Evolutionary conservation across 2,113 vertebrate species (phyloP).

Genomic region (Hemibagrus wyckioides): DNA sequence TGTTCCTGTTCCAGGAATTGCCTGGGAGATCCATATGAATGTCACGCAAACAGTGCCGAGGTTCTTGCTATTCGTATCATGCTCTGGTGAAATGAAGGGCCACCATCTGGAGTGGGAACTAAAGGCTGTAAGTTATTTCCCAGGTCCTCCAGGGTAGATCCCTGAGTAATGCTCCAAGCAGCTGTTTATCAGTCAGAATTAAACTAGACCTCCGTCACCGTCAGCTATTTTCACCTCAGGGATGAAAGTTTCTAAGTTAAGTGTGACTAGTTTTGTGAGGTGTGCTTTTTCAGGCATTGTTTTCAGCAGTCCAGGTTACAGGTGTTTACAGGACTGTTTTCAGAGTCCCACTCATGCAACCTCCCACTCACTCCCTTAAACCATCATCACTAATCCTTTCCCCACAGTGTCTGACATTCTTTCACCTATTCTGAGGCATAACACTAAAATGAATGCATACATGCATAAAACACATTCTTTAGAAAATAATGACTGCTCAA

Average conservation of each 20-base stretch:
- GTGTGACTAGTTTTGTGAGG: background rate
- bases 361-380: background rate
- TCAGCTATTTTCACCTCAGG: background rate
- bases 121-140: slow-evolving; percentile 29
- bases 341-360: background rate
- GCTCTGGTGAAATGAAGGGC: slow-evolving; percentile 38
- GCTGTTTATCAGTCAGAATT: slow-evolving; percentile 20
- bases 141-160: slow-evolving; percentile 13
- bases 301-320: background rate
- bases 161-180: slow-evolving; percentile 31
- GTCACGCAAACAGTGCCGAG: slow-evolving; percentile 28
- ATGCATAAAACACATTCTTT: background rate
- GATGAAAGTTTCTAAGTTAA: background rate
- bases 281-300: background rate
- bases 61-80: slow-evolving; percentile 57
- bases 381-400: background rate
- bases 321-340: background rate
- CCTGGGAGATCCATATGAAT: slow-evolving; percentile 50
- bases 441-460: background rate
- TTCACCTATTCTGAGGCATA: background rate
- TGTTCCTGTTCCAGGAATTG: slow-evolving; percentile 47
- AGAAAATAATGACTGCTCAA: background rate
- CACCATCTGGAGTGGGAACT: slow-evolving; percentile 52
- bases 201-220: background rate
- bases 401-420: background rate